Conservation (phyloP, 2,113 vertebrate species). For the Taxidea taxus region DNA sequence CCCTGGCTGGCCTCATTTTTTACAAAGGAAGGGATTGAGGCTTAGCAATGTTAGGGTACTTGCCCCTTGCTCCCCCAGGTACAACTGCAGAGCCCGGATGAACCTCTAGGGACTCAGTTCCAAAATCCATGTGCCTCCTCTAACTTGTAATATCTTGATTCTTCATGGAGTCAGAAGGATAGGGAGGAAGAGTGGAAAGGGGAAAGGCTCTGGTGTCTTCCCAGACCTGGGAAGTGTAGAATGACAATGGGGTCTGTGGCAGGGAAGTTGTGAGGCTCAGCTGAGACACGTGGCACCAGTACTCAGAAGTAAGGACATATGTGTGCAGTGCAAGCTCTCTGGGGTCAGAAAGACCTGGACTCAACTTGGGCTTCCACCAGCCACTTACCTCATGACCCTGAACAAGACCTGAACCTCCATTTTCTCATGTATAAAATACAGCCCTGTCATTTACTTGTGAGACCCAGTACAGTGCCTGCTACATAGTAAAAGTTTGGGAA, state of each 20-base stretch:
- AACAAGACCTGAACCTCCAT: neutral
- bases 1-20: constrained; percentile 8
- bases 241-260: neutral
- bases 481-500: neutral
- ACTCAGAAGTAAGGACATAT: neutral
- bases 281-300: neutral
- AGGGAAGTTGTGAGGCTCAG: neutral
- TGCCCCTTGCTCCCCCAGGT: neutral
- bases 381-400: neutral
- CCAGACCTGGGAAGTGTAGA: neutral
- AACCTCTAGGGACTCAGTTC: neutral
- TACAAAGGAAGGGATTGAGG: neutral
- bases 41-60: neutral
- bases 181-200: neutral
- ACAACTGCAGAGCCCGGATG: neutral
- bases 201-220: neutral
- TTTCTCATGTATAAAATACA: neutral
- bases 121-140: neutral
- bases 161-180: neutral
- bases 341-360: neutral
- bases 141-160: neutral
- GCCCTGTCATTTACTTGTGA: neutral
- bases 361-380: neutral
- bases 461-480: neutral
- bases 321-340: neutral